phyloP scores from a whole-genome alignment of 2,797 vertebrate species.

The Argya squamiceps region DNA sequence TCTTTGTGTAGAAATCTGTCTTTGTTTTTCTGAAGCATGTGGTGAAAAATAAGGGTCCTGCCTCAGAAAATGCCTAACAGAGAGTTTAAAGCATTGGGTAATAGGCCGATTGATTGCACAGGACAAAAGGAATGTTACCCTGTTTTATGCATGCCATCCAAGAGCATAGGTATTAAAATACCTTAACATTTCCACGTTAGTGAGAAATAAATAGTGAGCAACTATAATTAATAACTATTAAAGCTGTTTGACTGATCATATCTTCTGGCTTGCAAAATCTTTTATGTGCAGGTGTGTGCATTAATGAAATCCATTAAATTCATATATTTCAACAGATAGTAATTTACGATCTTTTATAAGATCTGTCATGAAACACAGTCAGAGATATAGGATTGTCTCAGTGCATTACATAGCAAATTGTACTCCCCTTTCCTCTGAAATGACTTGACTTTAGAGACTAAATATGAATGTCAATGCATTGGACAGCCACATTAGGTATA shows the following conservation, averaged over 20 bases:
- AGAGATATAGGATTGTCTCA: slow-evolving; percentile 76
- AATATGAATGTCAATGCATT: slow-evolving; percentile 71
- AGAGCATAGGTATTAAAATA: slow-evolving; percentile 57
- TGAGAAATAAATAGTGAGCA: slow-evolving; percentile 68
- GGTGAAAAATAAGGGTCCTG: neutral
- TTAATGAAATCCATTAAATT: slow-evolving; percentile 84
- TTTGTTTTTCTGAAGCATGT: neutral
- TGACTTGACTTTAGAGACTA: slow-evolving; percentile 61
- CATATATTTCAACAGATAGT: slow-evolving; percentile 82
- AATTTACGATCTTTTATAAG: slow-evolving; percentile 80
- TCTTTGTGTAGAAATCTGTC: neutral
- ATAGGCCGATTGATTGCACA: slow-evolving; percentile 42
- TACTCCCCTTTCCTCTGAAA: slow-evolving; percentile 49
- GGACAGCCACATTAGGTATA: slow-evolving; percentile 43
- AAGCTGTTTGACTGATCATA: slow-evolving; percentile 78
- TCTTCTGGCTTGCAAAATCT: slow-evolving; percentile 75
- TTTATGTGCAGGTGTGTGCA: slow-evolving; percentile 75
- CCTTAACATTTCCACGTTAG: slow-evolving; percentile 42
- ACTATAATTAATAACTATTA: slow-evolving; percentile 82
- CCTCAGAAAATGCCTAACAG: neutral
- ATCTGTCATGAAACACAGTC: slow-evolving; percentile 78
- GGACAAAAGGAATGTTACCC: slow-evolving; percentile 38
- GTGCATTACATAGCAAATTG: slow-evolving; percentile 70
- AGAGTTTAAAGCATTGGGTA: neutral
- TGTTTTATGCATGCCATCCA: slow-evolving; percentile 42